These are phyloP conservation scores for Ericerus pela DNA, from an alignment of 1,140 invertebrate species.

Conservation along the genomic window DNA sequence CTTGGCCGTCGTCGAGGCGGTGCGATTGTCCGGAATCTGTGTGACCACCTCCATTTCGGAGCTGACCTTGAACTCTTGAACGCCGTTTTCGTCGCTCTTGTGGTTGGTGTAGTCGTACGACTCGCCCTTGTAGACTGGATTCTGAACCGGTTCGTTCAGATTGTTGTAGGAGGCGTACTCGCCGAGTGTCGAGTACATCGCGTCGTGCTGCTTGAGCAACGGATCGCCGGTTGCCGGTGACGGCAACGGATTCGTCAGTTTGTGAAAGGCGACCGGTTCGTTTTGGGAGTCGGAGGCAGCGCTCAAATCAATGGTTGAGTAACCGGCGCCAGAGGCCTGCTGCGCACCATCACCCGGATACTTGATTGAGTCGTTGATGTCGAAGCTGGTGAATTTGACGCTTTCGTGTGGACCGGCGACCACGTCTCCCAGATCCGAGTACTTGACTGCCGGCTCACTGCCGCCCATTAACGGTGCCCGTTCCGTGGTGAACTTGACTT, in stretches of 20 bases:
- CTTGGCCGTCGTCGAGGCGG: not conserved
- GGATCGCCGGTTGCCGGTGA: not conserved
- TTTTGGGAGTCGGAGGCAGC: not conserved
- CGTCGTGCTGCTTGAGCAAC: not conserved
- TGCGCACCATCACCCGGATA: not conserved
- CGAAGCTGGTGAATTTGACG: constrained; percentile 5
- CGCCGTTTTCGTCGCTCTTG: not conserved
- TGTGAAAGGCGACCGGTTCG: not conserved
- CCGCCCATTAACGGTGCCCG: not conserved
- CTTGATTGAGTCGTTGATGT: constrained; percentile 6
- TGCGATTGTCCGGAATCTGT: not conserved
- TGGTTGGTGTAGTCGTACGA: not conserved
- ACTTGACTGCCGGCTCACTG: not conserved
- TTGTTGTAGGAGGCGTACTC: constrained; percentile 3
- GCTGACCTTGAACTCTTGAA: not conserved
- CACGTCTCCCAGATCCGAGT: constrained; percentile 3
- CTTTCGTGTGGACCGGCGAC: not conserved
- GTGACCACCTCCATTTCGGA: constrained; percentile 1
- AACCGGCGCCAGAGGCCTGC: not conserved
- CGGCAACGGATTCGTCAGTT: too few relatives aligned
- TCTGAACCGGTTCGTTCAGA: not conserved
- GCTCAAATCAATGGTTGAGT: not conserved
- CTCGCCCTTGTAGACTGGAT: not conserved
- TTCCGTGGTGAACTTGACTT: not conserved
- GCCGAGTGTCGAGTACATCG: not conserved